These are phyloP conservation scores for Protomyctophum bolini DNA, from an alignment of 2,113 vertebrate genomes.

Conservation along the genomic window DNA sequence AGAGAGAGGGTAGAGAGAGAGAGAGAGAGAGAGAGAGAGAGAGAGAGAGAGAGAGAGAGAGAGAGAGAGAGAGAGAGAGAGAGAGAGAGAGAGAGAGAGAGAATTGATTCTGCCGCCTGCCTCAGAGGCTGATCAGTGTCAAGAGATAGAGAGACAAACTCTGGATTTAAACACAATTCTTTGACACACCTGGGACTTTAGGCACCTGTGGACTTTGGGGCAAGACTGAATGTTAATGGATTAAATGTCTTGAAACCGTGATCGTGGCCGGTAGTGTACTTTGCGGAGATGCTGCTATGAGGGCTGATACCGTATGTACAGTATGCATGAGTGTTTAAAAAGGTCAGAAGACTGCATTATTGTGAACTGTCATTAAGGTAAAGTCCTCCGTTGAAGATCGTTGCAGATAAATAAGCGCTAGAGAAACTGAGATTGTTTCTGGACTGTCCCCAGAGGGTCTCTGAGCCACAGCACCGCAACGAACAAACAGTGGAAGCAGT, in stretches of 20 bases:
- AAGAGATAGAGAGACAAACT: not conserved
- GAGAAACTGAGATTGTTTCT: not conserved
- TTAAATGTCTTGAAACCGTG: too few species aligned
- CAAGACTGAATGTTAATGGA: not conserved
- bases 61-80: not conserved
- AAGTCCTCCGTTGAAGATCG: too few species aligned
- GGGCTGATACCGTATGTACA: too few species aligned
- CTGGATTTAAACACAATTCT: not conserved
- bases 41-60: not conserved
- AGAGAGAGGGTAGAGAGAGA: too few species aligned
- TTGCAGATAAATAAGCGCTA: slow-evolving; percentile 9
- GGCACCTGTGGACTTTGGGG: slow-evolving; percentile 48
- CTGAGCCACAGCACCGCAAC: not conserved
- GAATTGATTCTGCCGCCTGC: slow-evolving; percentile 28
- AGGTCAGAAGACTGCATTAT: too few species aligned
- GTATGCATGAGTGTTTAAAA: too few species aligned
- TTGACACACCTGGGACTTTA: slow-evolving; percentile 18
- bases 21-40: not conserved
- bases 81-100: slow-evolving; percentile 10
- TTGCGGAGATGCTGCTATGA: too few species aligned
- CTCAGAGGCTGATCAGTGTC: slow-evolving; percentile 22
- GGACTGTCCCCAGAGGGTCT: slow-evolving; percentile 12
- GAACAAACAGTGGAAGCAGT: not conserved
- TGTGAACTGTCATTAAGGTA: too few species aligned
- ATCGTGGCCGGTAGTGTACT: too few species aligned